Conservation (phyloP, 2,888 invertebrate species). For the Tachina grossa region DNA sequence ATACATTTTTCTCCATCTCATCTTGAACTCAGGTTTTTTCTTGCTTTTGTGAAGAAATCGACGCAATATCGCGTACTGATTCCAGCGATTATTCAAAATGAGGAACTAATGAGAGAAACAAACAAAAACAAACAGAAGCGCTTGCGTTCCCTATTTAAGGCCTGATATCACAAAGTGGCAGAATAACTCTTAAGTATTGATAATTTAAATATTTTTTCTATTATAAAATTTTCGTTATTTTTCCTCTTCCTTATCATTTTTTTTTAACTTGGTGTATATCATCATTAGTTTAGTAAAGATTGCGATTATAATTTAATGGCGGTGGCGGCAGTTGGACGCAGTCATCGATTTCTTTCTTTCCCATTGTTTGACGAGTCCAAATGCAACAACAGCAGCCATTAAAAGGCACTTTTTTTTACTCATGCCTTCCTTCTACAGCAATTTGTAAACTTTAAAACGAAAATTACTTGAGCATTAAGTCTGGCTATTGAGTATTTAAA, state of each 20-base stretch:
- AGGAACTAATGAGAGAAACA: neutral
- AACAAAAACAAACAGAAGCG: constrained; percentile 61
- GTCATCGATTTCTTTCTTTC: constrained; percentile 50
- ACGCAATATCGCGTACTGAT: constrained; percentile 60
- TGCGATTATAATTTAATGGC: constrained; percentile 69
- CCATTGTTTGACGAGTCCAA: constrained; percentile 30
- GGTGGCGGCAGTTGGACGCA: constrained; percentile 69
- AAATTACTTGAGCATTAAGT: constrained; percentile 46
- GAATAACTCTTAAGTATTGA: constrained; percentile 21
- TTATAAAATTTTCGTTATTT: constrained; percentile 46
- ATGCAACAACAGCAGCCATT: constrained; percentile 49
- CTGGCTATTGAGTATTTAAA: constrained; percentile 16
- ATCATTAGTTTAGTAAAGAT: constrained; percentile 69
- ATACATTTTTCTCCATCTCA: constrained; percentile 46
- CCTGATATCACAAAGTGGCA: constrained; percentile 22
- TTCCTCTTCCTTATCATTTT: constrained; percentile 8
- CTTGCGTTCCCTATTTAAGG: constrained; percentile 43
- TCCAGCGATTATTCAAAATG: constrained; percentile 43
- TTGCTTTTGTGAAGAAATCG: constrained; percentile 50
- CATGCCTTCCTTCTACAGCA: constrained; percentile 19
- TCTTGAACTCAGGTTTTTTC: constrained; percentile 1
- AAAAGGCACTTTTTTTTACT: constrained; percentile 49
- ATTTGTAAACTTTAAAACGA: constrained; percentile 24
- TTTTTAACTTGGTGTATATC: constrained; percentile 26
- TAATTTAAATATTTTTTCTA: neutral